These are phyloP conservation scores for Mechanitis mazaeus DNA, from an alignment of 2,888 invertebrate species.

Conservation along the genomic window DNA sequence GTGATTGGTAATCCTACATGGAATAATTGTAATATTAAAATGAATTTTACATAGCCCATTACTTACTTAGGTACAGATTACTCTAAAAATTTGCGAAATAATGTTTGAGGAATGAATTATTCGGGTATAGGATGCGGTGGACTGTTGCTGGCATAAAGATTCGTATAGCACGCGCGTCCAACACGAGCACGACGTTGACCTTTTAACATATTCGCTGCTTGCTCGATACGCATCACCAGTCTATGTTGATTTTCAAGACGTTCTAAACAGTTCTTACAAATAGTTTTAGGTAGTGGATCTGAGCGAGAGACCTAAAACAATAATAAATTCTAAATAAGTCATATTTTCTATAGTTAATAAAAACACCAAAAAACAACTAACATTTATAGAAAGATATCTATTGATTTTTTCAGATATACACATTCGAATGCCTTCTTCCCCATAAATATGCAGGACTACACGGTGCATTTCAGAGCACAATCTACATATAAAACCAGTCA, in stretches of 20 bases:
- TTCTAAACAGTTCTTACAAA: constrained; percentile 77
- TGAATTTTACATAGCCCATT: constrained; percentile 1
- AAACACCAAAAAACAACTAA: constrained; percentile 53
- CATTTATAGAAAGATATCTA: constrained; percentile 87
- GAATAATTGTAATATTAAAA: background rate
- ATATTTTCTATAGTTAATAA: background rate
- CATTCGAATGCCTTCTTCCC: constrained; percentile 85
- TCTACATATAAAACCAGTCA: constrained; percentile 90
- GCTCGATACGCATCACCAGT: constrained; percentile 66
- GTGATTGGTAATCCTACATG: too few relatives aligned
- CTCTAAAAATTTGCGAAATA: background rate
- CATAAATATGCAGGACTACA: constrained; percentile 89
- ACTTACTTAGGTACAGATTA: background rate
- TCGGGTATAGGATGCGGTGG: constrained; percentile 35
- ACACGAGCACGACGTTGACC: constrained; percentile 47
- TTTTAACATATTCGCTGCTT: constrained; percentile 61
- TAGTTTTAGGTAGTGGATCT: constrained; percentile 83
- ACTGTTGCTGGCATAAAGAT: constrained; percentile 41
- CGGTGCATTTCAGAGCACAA: constrained; percentile 91
- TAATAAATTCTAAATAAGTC: constrained; percentile 10
- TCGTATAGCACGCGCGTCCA: constrained; percentile 39
- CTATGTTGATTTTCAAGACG: constrained; percentile 77
- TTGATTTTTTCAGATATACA: constrained; percentile 87
- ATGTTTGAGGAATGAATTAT: constrained; percentile 18
- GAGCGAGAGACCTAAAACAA: constrained; percentile 76